Percentiles rank a stretch among this genome's conserved stretches.
These are phyloP conservation scores for Drosophila parthenogenetica DNA, from an alignment of 2,888 invertebrate genomes.

Conservation along the genomic window DNA sequence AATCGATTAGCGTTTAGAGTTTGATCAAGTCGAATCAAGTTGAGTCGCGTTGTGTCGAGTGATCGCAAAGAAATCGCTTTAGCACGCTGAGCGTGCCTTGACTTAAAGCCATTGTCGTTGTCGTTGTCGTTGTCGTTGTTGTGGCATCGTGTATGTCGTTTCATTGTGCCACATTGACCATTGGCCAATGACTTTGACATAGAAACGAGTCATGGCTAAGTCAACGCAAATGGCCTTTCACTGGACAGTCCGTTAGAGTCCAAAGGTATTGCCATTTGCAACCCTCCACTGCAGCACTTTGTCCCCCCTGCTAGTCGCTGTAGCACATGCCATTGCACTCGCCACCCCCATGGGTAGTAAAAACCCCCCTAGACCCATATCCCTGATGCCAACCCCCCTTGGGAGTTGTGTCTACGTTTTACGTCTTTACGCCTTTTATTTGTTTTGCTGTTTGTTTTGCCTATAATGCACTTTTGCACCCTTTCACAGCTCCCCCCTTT, in stretches of 20 bases:
- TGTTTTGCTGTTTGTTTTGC: conserved; percentile 61
- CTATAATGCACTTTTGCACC: conserved; percentile 38
- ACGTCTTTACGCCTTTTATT: conserved; percentile 58
- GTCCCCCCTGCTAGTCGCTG: not conserved
- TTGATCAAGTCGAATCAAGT: conserved; percentile 5
- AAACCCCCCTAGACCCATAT: not conserved
- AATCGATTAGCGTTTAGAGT: conserved; percentile 71
- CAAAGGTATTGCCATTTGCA: conserved; percentile 43
- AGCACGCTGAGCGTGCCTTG: conserved; percentile 43
- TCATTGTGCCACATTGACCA: conserved; percentile 69
- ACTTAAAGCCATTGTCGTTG: conserved; percentile 16
- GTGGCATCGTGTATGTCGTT: conserved; percentile 55
- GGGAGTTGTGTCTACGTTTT: conserved; percentile 28
- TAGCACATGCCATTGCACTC: conserved; percentile 50
- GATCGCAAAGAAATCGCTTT: conserved; percentile 44
- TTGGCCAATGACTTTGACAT: conserved; percentile 73
- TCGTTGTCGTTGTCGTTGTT: too few relatives aligned
- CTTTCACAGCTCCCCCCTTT: not conserved
- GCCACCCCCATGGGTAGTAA: conserved; percentile 4
- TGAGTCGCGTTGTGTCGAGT: conserved; percentile 25
- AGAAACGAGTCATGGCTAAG: conserved; percentile 55
- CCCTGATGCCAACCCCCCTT: conserved; percentile 24
- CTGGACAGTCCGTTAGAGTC: conserved; percentile 33
- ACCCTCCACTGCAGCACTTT: not conserved
- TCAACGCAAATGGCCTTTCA: conserved; percentile 57